Conservation (phyloP, 35 echinoderm and acorn worm species). For the Stichopus chloronotus region DNA sequence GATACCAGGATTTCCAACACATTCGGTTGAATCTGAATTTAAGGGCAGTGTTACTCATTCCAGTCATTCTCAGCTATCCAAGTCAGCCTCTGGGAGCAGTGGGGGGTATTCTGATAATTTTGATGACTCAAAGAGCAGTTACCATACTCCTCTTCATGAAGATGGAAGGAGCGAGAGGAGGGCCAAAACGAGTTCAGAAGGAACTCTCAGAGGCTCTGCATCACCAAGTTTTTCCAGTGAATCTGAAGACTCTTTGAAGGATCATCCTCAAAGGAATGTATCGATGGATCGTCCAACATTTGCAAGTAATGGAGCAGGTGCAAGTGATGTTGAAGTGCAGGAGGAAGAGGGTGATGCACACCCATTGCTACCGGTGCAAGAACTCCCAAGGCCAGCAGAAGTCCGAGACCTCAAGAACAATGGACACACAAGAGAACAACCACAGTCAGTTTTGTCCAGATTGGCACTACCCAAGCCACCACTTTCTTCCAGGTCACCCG, state of each 20-base stretch:
- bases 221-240: background rate
- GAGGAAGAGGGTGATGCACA: background rate
- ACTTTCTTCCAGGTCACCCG: background rate
- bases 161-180: background rate
- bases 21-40: background rate
- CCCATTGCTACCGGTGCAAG: background rate
- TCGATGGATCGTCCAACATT: background rate
- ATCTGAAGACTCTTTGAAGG: background rate
- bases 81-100: background rate
- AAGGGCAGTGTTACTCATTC: background rate
- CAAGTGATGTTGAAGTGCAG: background rate
- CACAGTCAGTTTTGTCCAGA: background rate
- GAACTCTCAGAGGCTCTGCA: background rate
- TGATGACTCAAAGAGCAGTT: slow-evolving; percentile 9
- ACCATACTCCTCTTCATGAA: slow-evolving; percentile 19
- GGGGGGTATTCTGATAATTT: slow-evolving; percentile 29
- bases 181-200: background rate
- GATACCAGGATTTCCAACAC: slow-evolving; percentile 64
- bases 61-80: background rate
- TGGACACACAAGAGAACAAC: background rate
- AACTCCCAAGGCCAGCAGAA: background rate
- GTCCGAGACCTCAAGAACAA: background rate
- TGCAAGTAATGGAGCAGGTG: background rate
- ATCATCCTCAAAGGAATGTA: background rate
- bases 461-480: slow-evolving; percentile 3